Evolutionary conservation across 2,797 vertebrate genomes (phyloP).

Genomic region (Nyctibius grandis): DNA sequence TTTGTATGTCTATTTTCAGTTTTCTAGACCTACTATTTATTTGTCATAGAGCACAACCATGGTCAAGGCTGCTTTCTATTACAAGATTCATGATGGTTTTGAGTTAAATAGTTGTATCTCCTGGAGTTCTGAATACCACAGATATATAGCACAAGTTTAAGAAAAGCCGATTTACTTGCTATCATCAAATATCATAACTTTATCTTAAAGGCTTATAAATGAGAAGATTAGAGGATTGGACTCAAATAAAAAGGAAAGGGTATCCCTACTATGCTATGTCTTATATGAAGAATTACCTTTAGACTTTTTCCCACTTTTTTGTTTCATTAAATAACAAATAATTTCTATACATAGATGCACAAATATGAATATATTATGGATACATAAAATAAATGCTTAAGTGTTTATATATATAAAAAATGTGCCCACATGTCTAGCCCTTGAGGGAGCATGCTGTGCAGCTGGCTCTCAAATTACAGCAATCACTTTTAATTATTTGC

Average conservation of each 20-base stretch:
- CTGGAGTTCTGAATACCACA: not conserved
- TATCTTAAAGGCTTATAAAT: not conserved
- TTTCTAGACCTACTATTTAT: not conserved
- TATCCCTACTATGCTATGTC: not conserved
- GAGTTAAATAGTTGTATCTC: not conserved
- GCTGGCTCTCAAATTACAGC: not conserved
- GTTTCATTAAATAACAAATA: not conserved
- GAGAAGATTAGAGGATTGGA: not conserved
- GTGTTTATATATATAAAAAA: not conserved
- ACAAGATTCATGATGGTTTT: not conserved
- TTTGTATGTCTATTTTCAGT: not conserved
- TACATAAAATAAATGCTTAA: not conserved
- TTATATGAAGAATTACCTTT: not conserved
- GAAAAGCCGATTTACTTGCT: not conserved
- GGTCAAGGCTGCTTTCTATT: not conserved
- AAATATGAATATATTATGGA: not conserved
- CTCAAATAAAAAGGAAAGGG: not conserved
- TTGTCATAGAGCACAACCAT: not conserved
- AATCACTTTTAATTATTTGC: not conserved
- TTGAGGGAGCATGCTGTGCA: not conserved
- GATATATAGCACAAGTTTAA: not conserved
- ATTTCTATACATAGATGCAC: not conserved
- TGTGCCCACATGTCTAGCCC: not conserved
- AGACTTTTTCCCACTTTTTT: not conserved
- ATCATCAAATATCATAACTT: not conserved